Base-by-base conservation (phyloP, 2,113 vertebrate genomes). In the Apteryx mantelli region DNA sequence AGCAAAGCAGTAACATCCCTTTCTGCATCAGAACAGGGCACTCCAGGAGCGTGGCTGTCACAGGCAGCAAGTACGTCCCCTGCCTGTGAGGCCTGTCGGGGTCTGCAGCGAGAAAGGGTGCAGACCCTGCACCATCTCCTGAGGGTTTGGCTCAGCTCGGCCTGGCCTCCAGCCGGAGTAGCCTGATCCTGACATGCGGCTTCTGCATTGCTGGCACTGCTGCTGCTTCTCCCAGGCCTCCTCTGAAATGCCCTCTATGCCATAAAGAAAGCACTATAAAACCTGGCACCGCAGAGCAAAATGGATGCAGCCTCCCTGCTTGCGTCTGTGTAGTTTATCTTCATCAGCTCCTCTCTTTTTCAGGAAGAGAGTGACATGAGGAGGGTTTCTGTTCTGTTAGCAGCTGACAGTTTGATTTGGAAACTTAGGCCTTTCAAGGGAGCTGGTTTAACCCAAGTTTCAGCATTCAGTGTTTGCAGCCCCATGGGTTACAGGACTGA, bases 271-370 rank as follows among this genome's bases (percentile, higher is more conserved):
- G 48, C 32, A 22, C 48, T 2, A 1, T 1, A 26, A 48, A 20
- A 9, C n/a, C 60, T 18, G 69, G 52, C 78, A 48, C 50, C 0
- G 2, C 40, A 13, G 40, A 8, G 17, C 48, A 15, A 3, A 25
- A n/a, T 7, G 4, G 11, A 6, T 15, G 50, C 20, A 28, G 5
- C 60, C 21, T 48, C 26, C 7, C 13, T 1, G 2, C 50, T 1
- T 0, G 58, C 44, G 28, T 9, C 63, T 48, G 1, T 4, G n/a
- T 21, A 2, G 7, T 11, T 40, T n/a, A 8, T 60, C 84, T 34
- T 28, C 77, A 56, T 14, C 58, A 5, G 63, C n/a, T 64, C 22
- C n/a, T 64, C 61, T 36, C 36, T 17, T 3, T 38, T 32, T 16
- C 34, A 55, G 8, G 26, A 48, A 5, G 6, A 2, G 13, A 15